Conservation (phyloP, 2,888 invertebrate species). For the Copidosoma aretas region DNA sequence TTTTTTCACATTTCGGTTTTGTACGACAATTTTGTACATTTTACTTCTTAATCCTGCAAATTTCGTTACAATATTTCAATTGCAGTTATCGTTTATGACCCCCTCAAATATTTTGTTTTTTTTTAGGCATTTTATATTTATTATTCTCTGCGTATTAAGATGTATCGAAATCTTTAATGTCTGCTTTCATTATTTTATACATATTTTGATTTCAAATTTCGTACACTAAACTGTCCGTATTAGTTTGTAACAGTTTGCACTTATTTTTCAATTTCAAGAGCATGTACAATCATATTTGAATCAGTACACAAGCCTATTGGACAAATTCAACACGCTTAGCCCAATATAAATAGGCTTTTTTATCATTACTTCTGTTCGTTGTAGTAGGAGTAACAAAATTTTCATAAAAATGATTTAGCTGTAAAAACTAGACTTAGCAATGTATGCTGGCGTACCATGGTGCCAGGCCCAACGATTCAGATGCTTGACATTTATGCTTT, state of each 20-base stretch:
- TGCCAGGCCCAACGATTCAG: background rate
- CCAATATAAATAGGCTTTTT: background rate
- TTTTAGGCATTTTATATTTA: no score
- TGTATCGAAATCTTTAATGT: background rate
- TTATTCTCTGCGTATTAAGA: background rate
- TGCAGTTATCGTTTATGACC: no score
- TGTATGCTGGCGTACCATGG: background rate
- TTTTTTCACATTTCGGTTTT: no score
- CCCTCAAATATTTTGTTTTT: no score
- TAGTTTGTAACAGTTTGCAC: background rate
- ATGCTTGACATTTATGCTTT: background rate
- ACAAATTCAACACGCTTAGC: background rate
- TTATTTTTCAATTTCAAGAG: background rate
- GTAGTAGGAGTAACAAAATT: background rate
- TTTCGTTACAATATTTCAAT: no score
- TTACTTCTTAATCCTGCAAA: no score
- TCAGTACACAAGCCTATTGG: background rate
- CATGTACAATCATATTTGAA: background rate
- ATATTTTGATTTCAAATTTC: background rate
- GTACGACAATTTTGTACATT: no score
- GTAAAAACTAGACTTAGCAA: background rate
- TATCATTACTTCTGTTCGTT: background rate
- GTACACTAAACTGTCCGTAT: background rate
- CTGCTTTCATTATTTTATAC: background rate
- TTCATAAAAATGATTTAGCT: background rate